Conservation (phyloP, 2,113 vertebrate species). For the Siniperca chuatsi region DNA sequence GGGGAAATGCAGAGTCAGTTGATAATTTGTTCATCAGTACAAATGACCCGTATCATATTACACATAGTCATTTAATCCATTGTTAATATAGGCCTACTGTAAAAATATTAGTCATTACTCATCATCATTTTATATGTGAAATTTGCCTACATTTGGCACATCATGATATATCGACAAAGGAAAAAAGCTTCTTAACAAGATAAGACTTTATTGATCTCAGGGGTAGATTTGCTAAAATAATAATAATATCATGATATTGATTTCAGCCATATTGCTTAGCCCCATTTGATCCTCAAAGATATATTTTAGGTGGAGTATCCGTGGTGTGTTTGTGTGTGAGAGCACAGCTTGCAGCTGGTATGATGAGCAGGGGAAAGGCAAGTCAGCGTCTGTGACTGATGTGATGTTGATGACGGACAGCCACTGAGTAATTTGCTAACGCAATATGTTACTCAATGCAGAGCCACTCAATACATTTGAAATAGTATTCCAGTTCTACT, state of each 20-base stretch:
- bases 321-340: constrained; percentile 28
- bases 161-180: background rate
- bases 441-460: constrained; percentile 46
- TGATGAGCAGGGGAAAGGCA: constrained; percentile 55
- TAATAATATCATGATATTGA: background rate
- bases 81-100: background rate
- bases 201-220: background rate
- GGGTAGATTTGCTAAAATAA: no score
- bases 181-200: background rate
- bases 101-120: background rate
- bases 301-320: background rate
- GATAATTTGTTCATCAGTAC: background rate
- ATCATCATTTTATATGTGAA: background rate
- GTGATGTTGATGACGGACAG: constrained; percentile 55
- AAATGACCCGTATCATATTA: background rate
- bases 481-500: constrained; percentile 39
- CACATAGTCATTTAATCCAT: background rate
- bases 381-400: constrained; percentile 66
- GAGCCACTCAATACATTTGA: constrained; percentile 48
- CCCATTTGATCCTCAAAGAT: background rate
- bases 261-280: no score
- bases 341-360: constrained; percentile 57
- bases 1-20: background rate
- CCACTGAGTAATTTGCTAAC: constrained; percentile 65
- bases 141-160: background rate